phyloP scores from a whole-genome alignment of 2,113 vertebrate species.

The Stomatorhinus ivindoensis region DNA sequence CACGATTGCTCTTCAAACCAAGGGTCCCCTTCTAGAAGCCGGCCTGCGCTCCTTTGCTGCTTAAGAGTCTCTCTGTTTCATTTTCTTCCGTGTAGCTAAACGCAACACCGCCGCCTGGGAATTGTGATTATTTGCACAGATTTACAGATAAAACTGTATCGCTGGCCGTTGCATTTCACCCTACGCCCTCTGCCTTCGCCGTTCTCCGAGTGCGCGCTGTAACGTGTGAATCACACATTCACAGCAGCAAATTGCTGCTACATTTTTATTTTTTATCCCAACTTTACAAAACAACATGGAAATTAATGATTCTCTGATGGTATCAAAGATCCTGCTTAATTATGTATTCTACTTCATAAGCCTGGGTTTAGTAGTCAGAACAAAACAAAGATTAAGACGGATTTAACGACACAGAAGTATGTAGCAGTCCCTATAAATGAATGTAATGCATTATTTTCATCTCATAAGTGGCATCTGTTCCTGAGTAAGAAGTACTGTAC shows the following conservation, averaged over 20 bases:
- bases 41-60: neutral
- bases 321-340: neutral
- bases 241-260: neutral
- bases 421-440: neutral
- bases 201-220: neutral
- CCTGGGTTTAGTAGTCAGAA: neutral
- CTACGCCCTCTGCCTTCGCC: neutral
- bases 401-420: neutral
- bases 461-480: neutral
- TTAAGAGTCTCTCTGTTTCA: neutral
- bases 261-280: neutral
- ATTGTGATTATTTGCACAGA: neutral
- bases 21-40: neutral
- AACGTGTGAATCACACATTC: neutral
- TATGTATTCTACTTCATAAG: neutral
- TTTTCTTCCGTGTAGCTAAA: neutral
- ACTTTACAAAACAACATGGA: neutral
- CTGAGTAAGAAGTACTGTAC: neutral
- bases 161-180: neutral
- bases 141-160: neutral
- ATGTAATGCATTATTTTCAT: neutral
- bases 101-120: neutral
- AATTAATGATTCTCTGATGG: neutral
- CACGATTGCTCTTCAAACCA: neutral
- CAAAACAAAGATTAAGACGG: neutral